phyloP scores from a whole-genome alignment of 2,888 invertebrate genomes.

The Philonicus albiceps region DNA sequence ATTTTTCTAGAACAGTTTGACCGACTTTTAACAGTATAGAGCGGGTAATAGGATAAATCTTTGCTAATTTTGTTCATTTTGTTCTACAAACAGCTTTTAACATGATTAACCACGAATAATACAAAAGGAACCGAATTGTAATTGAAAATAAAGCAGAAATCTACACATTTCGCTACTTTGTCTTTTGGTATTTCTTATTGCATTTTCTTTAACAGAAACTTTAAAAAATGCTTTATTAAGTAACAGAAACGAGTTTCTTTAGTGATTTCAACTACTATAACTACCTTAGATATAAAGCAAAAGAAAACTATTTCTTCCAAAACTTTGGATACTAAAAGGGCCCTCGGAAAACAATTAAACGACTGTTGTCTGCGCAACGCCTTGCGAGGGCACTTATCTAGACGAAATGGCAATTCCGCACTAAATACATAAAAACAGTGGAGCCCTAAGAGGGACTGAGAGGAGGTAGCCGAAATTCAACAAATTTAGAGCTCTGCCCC shows the following conservation, averaged over 20 bases:
- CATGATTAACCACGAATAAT: not conserved
- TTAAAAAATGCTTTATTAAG: not conserved
- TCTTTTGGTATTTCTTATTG: not conserved
- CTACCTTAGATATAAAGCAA: not conserved
- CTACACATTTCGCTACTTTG: too few relatives aligned
- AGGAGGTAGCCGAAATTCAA: not conserved
- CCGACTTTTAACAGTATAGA: not conserved
- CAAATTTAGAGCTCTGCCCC: not conserved
- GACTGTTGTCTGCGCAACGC: not conserved
- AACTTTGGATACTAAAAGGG: not conserved
- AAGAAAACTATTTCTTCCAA: not conserved
- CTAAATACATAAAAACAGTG: not conserved
- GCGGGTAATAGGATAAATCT: not conserved
- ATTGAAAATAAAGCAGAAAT: too few relatives aligned
- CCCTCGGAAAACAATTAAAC: not conserved
- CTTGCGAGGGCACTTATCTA: not conserved
- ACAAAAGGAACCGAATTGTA: too few relatives aligned
- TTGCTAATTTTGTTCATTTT: not conserved
- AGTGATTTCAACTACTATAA: not conserved
- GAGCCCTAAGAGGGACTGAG: not conserved
- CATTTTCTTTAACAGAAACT: not conserved
- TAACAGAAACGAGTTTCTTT: not conserved
- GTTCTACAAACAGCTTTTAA: not conserved
- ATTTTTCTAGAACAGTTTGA: not conserved
- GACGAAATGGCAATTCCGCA: not conserved